phyloP scores from a whole-genome alignment of 2,113 vertebrate genomes.

The Pachycephala philippinensis region DNA sequence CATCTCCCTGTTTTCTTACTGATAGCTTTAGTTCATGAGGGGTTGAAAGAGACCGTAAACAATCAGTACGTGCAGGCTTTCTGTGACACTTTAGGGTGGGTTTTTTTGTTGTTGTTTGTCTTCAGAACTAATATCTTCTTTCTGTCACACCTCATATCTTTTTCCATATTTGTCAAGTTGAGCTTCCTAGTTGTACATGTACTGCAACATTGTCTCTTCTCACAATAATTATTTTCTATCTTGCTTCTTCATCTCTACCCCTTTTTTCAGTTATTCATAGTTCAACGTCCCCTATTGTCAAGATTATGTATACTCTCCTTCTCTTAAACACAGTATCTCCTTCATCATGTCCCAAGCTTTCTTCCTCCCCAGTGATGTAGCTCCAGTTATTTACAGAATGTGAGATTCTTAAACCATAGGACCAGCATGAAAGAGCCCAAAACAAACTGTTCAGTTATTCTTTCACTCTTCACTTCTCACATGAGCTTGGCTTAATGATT shows the following conservation, averaged over 20 bases:
- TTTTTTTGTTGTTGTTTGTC: not conserved
- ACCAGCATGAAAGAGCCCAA: not conserved
- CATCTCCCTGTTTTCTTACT: not conserved
- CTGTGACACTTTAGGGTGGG: not conserved
- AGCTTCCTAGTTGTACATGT: not conserved
- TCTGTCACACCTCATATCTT: not conserved
- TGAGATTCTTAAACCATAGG: not conserved
- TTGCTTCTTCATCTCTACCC: not conserved
- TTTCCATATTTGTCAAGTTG: not conserved
- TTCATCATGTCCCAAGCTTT: not conserved
- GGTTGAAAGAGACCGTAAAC: not conserved
- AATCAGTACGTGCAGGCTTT: not conserved
- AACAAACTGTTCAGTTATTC: not conserved
- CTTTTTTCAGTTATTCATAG: not conserved
- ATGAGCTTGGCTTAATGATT: not conserved
- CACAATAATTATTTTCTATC: rapidly evolving
- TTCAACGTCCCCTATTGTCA: not conserved
- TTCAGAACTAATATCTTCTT: not conserved
- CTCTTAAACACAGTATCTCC: not conserved
- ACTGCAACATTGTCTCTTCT: not conserved
- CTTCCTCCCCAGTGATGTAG: not conserved
- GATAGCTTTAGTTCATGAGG: not conserved
- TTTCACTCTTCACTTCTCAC: not conserved
- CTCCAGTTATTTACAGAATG: not conserved
- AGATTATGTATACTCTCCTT: not conserved